Evolutionary conservation across 1,140 invertebrate genomes (phyloP).

Genomic region (Homalodisca vitripennis): DNA sequence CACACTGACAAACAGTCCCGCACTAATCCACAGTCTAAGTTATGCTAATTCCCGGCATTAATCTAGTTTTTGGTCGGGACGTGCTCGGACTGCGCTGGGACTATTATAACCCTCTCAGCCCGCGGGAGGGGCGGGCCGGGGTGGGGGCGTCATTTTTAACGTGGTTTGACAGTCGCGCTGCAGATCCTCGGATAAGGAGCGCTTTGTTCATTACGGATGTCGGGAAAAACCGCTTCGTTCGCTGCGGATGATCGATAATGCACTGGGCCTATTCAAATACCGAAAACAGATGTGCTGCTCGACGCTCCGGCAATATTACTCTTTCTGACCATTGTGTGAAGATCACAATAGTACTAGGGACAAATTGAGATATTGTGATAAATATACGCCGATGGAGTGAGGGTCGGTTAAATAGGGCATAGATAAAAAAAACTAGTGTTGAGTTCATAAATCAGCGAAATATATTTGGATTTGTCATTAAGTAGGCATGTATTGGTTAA

Average conservation of each 20-base stretch:
- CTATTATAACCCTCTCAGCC: constrained; percentile 17
- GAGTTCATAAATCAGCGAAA: too few relatives aligned
- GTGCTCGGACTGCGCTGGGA: constrained; percentile 1
- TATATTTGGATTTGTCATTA: too few relatives aligned
- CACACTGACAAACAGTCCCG: constrained; percentile 17
- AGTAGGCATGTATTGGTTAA: too few relatives aligned
- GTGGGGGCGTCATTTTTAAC: constrained; percentile 6
- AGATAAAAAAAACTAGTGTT: too few relatives aligned
- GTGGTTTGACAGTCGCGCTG: constrained; percentile 6
- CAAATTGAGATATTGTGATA: not conserved
- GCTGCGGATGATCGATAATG: not conserved
- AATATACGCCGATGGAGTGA: too few relatives aligned
- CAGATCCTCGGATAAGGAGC: constrained; percentile 3
- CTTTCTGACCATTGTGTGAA: not conserved
- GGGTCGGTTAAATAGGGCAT: too few relatives aligned
- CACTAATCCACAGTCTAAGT: constrained; percentile 25
- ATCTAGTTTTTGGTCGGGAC: constrained; percentile 22
- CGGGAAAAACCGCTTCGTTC: not conserved
- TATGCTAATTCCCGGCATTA: constrained; percentile 28
- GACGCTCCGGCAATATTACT: not conserved
- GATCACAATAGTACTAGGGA: not conserved
- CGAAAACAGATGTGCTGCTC: not conserved
- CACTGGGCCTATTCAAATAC: too few relatives aligned
- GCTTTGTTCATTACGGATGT: constrained; percentile 11
- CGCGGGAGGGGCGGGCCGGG: not conserved